Evolutionary conservation across 2,797 vertebrate genomes (phyloP).

Genomic region (Rhincodon typus): DNA sequence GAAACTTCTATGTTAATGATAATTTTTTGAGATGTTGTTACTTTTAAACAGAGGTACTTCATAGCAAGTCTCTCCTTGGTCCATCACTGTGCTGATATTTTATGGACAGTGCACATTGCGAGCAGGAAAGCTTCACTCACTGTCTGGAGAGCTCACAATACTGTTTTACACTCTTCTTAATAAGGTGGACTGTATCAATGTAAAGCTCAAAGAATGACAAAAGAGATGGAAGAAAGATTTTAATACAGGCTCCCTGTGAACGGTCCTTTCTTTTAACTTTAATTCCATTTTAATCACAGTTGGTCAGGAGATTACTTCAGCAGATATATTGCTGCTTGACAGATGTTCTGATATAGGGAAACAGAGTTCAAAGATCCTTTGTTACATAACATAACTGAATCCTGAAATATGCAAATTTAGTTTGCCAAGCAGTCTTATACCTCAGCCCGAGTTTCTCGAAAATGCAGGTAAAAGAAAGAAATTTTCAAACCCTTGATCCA

Average conservation of each 20-base stretch:
- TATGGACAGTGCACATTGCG: not conserved
- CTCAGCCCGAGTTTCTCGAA: not conserved
- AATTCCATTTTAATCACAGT: slow-evolving; percentile 25
- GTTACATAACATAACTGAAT: slow-evolving; percentile 10
- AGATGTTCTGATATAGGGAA: not conserved
- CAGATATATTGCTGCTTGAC: slow-evolving; percentile 17
- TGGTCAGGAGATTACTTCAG: slow-evolving; percentile 22
- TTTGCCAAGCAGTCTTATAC: slow-evolving; percentile 1
- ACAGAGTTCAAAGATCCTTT: not conserved
- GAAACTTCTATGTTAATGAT: not conserved
- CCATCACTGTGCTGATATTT: not conserved
- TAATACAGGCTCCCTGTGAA: not conserved
- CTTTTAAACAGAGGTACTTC: not conserved
- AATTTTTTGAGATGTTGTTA: not conserved
- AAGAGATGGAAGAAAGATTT: slow-evolving; percentile 3
- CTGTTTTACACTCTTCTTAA: not conserved
- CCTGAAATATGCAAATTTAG: not conserved
- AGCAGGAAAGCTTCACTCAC: not conserved
- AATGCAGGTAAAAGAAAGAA: not conserved
- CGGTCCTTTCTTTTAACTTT: not conserved
- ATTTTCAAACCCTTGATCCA: not conserved
- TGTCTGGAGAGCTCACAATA: not conserved
- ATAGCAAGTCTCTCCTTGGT: not conserved
- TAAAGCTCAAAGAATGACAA: not conserved
- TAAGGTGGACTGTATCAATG: not conserved